Evolutionary conservation across 2,888 invertebrate species (phyloP).

Genomic region (Nycteola revayana): DNA sequence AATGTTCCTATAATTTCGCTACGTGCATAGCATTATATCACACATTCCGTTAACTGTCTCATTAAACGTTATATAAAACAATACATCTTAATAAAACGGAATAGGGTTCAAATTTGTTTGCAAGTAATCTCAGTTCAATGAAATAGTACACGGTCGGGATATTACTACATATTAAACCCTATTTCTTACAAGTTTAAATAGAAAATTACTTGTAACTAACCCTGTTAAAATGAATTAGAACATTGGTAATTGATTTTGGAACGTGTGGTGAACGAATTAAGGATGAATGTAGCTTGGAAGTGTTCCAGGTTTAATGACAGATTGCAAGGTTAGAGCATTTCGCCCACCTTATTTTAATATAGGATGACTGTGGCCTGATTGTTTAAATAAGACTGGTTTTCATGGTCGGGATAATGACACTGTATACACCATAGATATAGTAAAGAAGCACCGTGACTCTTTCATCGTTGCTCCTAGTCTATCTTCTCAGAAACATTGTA

Average conservation of each 20-base stretch:
- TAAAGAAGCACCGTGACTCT: too few relatives aligned
- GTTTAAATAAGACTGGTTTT: too few relatives aligned
- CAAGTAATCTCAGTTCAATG: too few relatives aligned
- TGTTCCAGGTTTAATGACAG: conserved; percentile 6
- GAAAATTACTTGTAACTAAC: too few relatives aligned
- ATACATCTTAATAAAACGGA: too few relatives aligned
- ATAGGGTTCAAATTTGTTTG: not conserved
- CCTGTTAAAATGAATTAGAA: too few relatives aligned
- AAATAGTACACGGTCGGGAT: not conserved
- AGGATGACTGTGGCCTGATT: conserved; percentile 19
- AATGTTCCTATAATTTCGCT: conserved; percentile 10
- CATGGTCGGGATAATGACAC: too few relatives aligned
- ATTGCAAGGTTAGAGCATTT: conserved; percentile 26
- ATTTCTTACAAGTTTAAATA: not conserved
- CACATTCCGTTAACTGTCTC: not conserved
- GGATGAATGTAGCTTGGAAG: conserved; percentile 1
- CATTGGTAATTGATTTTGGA: too few relatives aligned
- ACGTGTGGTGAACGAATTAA: conserved; percentile 1
- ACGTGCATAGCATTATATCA: conserved; percentile 26
- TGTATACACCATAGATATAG: too few relatives aligned
- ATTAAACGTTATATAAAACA: too few relatives aligned
- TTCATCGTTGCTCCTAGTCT: too few relatives aligned
- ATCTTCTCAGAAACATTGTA: too few relatives aligned
- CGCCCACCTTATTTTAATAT: conserved; percentile 22
- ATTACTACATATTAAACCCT: conserved; percentile 5